Conservation (phyloP, 2,113 vertebrate species). For the Rousettus leschenaultii region DNA sequence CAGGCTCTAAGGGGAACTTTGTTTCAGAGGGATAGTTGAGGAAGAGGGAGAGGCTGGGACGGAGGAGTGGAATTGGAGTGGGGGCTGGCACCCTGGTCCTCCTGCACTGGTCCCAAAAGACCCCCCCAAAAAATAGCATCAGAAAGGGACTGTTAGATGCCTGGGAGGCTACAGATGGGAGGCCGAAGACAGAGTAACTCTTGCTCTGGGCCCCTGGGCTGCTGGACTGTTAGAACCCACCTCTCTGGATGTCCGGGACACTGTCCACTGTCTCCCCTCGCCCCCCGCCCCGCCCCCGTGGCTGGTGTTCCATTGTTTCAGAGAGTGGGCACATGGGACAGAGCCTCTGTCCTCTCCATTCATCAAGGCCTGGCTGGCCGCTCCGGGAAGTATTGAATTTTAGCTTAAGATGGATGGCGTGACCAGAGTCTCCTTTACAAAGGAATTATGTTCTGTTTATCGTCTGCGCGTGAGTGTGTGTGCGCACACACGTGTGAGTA, state of each 20-base stretch:
- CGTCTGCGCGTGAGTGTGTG: background rate
- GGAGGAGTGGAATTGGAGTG: background rate
- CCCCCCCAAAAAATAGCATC: background rate
- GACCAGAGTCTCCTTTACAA: conserved; percentile 74
- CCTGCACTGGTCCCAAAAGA: background rate
- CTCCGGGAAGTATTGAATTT: conserved; percentile 73
- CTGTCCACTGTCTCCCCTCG: too few species aligned
- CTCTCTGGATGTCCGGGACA: too few species aligned
- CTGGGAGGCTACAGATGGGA: background rate
- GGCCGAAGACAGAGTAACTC: background rate
- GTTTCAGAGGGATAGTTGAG: background rate
- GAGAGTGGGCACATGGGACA: background rate
- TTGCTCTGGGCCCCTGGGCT: background rate
- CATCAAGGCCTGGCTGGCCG: conserved; percentile 61
- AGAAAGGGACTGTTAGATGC: background rate
- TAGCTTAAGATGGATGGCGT: conserved; percentile 72
- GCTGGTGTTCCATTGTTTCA: background rate
- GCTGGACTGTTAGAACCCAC: background rate
- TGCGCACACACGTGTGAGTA: background rate
- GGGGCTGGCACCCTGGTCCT: background rate
- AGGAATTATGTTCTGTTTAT: conserved; percentile 75
- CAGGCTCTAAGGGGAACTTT: background rate
- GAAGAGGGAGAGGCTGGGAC: background rate
- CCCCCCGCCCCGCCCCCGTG: background rate
- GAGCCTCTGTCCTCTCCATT: conserved; percentile 57